Percentiles rank a stretch among this genome's conserved stretches.
Conservation (phyloP, 2,888 invertebrate species). For the Aphelenchoides bicaudatus region DNA sequence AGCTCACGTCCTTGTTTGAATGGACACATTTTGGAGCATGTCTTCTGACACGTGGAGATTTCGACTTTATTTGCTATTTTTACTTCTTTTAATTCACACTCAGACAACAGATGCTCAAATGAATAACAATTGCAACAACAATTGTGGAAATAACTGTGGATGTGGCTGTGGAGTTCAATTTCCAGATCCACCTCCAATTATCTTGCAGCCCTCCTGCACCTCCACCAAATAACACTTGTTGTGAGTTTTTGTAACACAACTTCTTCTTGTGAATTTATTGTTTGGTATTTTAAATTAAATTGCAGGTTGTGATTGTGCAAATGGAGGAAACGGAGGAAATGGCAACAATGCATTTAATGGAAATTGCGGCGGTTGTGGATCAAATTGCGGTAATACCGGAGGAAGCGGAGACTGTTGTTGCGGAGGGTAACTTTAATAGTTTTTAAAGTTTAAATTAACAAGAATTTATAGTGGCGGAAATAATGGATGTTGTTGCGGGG, state of each 20-base stretch:
- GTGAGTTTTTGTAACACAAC: neutral
- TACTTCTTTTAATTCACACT: too few species aligned
- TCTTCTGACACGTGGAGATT: too few species aligned
- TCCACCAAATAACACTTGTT: conserved; percentile 10
- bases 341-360: too few species aligned
- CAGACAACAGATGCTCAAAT: too few species aligned
- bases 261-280: neutral
- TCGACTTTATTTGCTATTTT: too few species aligned
- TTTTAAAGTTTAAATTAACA: neutral
- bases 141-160: conserved; percentile 7
- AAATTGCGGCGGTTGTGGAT: conserved; percentile 4
- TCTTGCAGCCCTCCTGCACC: conserved; percentile 1
- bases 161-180: conserved; percentile 8
- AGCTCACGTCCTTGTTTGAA: too few species aligned
- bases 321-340: neutral
- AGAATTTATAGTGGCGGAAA: neutral
- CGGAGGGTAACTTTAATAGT: too few species aligned
- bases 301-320: conserved; percentile 12
- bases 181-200: conserved; percentile 11
- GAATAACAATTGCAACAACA: too few species aligned
- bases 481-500: conserved; percentile 1
- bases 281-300: neutral
- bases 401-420: conserved; percentile 2
- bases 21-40: too few species aligned
- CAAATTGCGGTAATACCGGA: neutral